A percentile compares a stretch with the other conserved stretches of the same genome.
phyloP scores from a whole-genome alignment of 2,113 vertebrate genomes.

The Podocnemis expansa region DNA sequence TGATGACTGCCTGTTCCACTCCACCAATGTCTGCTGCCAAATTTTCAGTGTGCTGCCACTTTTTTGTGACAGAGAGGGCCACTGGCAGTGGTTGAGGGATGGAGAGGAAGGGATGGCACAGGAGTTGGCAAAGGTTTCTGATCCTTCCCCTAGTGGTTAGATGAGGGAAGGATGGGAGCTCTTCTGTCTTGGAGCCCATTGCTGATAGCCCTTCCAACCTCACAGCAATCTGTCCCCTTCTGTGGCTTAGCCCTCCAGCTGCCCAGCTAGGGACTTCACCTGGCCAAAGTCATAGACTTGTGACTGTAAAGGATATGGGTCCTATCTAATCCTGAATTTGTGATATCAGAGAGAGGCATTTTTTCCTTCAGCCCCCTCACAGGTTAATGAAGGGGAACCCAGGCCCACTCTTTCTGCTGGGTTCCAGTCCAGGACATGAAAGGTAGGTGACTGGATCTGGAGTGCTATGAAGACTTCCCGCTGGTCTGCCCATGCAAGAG shows the following conservation, averaged over 20 bases:
- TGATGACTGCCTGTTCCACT: too few relatives aligned
- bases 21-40: too few relatives aligned
- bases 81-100: too few relatives aligned
- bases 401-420: background rate
- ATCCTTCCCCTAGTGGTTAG: background rate
- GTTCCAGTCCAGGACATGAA: background rate
- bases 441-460: background rate
- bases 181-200: background rate
- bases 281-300: background rate
- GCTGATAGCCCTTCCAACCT: background rate
- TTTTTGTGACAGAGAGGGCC: too few relatives aligned
- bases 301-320: background rate
- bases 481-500: background rate
- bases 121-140: too few relatives aligned
- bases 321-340: background rate
- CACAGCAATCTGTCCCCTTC: background rate
- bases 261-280: too few relatives aligned
- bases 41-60: too few relatives aligned
- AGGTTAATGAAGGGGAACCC: background rate
- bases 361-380: background rate
- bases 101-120: too few relatives aligned
- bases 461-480: background rate
- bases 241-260: background rate
- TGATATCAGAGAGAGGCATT: background rate
- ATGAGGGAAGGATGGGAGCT: background rate